Conservation (phyloP, 2,888 invertebrate species). For the Plusia festucae region DNA sequence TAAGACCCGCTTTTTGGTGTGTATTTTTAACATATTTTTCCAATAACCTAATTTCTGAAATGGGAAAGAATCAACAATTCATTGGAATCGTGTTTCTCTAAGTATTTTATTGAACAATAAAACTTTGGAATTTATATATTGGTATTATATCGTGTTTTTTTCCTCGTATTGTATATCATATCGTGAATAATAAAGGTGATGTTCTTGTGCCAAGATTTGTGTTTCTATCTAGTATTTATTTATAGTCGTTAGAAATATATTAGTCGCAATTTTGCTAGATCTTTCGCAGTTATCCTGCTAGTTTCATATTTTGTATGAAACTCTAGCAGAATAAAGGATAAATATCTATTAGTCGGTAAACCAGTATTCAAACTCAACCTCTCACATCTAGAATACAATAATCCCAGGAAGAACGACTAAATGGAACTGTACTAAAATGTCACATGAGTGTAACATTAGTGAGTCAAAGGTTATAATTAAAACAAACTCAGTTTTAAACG, state of each 20-base stretch:
- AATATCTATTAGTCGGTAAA: too few relatives aligned
- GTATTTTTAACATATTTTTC: not conserved
- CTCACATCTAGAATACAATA: not conserved
- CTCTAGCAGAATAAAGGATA: too few relatives aligned
- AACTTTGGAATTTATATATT: slow-evolving; percentile 2
- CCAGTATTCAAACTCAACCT: not conserved
- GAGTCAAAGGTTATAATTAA: slow-evolving; percentile 36
- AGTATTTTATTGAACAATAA: slow-evolving; percentile 9
- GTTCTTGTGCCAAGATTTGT: not conserved
- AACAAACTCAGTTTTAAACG: slow-evolving; percentile 23
- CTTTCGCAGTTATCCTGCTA: not conserved
- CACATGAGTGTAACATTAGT: slow-evolving; percentile 18
- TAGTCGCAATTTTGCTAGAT: not conserved
- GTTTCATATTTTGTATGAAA: not conserved
- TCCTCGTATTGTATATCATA: not conserved
- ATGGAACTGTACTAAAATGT: slow-evolving; percentile 17
- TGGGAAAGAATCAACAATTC: not conserved
- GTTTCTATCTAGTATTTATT: not conserved
- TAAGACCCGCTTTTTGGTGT: not conserved
- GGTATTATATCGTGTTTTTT: not conserved
- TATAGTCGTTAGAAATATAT: not conserved
- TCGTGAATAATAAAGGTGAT: not conserved
- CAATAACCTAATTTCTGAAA: not conserved
- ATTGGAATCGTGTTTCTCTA: slow-evolving; percentile 6
- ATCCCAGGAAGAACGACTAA: slow-evolving; percentile 12